These are phyloP conservation scores for Ciona savignyi DNA, from an alignment of 23 tunicate species.

Conservation along the genomic window DNA sequence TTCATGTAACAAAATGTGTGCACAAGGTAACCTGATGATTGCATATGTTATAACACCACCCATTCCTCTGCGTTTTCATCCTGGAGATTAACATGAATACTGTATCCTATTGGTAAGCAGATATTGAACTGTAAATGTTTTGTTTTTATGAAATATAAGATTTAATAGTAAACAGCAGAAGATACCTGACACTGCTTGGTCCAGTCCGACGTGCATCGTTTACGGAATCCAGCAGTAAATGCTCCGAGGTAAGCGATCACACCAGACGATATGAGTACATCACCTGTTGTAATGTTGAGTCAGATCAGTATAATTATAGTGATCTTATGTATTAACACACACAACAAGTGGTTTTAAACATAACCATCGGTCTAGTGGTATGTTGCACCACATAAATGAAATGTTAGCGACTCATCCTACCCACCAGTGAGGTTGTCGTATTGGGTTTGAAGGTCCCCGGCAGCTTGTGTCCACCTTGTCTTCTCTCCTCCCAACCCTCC, in stretches of 20 bases:
- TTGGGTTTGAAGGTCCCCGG: slow-evolving; percentile 62
- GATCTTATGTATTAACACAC: not conserved
- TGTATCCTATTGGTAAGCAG: too few species aligned
- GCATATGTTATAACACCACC: too few species aligned
- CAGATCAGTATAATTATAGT: too few species aligned
- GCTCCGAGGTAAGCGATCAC: slow-evolving; percentile 98
- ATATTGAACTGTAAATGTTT: too few species aligned
- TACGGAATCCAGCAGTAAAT: slow-evolving; percentile 90
- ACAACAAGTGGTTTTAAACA: not conserved
- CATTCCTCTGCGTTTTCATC: too few species aligned
- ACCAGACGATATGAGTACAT: slow-evolving; percentile 94
- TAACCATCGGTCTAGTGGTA: too few species aligned
- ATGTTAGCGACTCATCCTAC: too few species aligned
- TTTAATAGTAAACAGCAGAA: too few species aligned
- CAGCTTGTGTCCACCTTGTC: slow-evolving; percentile 97
- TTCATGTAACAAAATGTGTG: too few species aligned
- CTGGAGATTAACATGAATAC: too few species aligned
- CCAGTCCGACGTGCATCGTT: slow-evolving; percentile 79
- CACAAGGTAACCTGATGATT: too few species aligned
- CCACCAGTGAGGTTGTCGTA: slow-evolving; percentile 93
- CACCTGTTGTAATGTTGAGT: slow-evolving; percentile 81
- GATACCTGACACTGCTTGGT: slow-evolving; percentile 63
- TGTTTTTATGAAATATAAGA: too few species aligned
- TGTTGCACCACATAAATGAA: not conserved
- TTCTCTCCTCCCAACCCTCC: slow-evolving; percentile 99